Evolutionary conservation across 2,113 vertebrate genomes (phyloP), one percentile per base, ranked within the genome.

Genomic region (Sinocyclocheilus anophthalmus): DNA sequence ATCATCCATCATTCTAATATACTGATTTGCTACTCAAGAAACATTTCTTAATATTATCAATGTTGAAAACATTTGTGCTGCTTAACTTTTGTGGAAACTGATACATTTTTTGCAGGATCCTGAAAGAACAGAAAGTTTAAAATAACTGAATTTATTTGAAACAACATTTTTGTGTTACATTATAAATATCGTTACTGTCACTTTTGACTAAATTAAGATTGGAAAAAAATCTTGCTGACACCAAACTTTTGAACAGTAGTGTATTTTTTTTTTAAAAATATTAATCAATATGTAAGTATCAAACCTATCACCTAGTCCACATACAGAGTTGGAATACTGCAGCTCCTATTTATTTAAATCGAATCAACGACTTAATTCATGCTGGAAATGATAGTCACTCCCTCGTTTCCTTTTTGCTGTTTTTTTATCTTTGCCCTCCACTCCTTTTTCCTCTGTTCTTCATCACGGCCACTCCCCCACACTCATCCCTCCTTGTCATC

Each of bases 401-500:
- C 61, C 39, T 82, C 7, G 14, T 67, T 67, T 45, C 20, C 59
- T 30, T 30, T 81, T 65, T 81, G 78, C 55, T 65, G 39, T 24
- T 48, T 75, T 45, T 73, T 75, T 75, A 48, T n/a, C 72, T 75
- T 45, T 48, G 72, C 39, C 39, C 72, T 75, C 39, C 10, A 75
- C 72, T 75, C 39, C 39, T 85, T 73, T 57, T 67, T 65, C 57
- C 75, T 55, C 76, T 80, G 55, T 67, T 69, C 45, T 69, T 82
- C 24, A 0, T 82, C 42, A 69, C 26, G 7, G 61, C 24, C 80
- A 82, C 63, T 82, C 85, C 82, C 65, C 70, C 53, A 75, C 39
- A 77, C 79, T 75, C 53, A 69, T 76, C 72, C 73, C 69, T 88
- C 82, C 53, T 75, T 50, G 48, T 50, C 48, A 50, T 13, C 48